Evolutionary conservation across 2,113 vertebrate species (phyloP).

Genomic region (Brachionichthys hirsutus): DNA sequence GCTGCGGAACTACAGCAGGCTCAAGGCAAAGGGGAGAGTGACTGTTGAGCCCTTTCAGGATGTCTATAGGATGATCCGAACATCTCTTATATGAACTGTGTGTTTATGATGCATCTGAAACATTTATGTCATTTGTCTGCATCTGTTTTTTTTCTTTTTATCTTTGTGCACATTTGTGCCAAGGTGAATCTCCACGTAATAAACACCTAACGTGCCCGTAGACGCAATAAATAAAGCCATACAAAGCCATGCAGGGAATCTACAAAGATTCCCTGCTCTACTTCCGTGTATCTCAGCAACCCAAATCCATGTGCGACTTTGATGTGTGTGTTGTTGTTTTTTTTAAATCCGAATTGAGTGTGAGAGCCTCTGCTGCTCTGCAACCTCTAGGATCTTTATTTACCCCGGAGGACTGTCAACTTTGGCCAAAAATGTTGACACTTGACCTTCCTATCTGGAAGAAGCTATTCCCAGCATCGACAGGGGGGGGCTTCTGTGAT

Average conservation of each 20-base stretch:
- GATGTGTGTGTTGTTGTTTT: conserved; percentile 43
- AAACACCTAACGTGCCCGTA: neutral
- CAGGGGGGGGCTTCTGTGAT: conserved; percentile 57
- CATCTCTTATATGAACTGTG: conserved; percentile 31
- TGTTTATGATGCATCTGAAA: conserved; percentile 1
- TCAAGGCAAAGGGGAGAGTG: conserved; percentile 46
- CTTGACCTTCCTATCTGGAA: conserved; percentile 75
- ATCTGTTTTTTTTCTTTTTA: neutral
- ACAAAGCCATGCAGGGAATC: conserved; percentile 14
- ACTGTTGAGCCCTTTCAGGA: conserved; percentile 69
- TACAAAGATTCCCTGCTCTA: conserved; percentile 3
- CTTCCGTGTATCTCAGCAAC: conserved; percentile 25
- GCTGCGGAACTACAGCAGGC: conserved; percentile 60
- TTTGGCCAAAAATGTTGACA: conserved; percentile 78
- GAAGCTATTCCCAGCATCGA: conserved; percentile 72
- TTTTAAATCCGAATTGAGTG: conserved; percentile 67
- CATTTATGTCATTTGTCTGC: conserved; percentile 1
- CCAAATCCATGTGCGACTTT: conserved; percentile 44
- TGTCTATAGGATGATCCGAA: conserved; percentile 64
- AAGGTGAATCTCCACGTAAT: conserved; percentile 6
- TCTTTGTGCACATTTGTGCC: conserved; percentile 1
- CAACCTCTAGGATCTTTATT: conserved; percentile 74
- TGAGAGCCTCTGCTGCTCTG: conserved; percentile 53
- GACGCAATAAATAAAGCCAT: no score
- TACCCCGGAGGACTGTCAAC: conserved; percentile 73